Evolutionary conservation across 2,113 vertebrate genomes (phyloP), one percentile per base, ranked within the genome.

Genomic region (Cheilinus undulatus): DNA sequence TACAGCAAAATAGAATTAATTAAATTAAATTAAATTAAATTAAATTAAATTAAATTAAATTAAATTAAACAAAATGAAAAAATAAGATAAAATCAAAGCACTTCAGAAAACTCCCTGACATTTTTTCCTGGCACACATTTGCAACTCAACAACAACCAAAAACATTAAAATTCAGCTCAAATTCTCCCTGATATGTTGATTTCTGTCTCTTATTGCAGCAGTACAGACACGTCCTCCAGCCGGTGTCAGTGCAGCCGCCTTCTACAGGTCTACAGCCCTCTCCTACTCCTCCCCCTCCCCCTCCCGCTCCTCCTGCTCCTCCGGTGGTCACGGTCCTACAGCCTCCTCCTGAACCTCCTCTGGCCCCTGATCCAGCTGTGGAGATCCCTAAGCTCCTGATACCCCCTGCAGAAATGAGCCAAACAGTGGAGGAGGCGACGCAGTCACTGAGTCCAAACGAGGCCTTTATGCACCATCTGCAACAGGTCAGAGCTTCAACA

Each of bases 391-490:
- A 92, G 78, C 87, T 86, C 15, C 13, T 91, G 76, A 61, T 91
- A 54, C 83, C 87, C 34, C 86, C 87, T 9, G 65, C 80, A 32
- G 88, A 90, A 26, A 53, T 87, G 61, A 86, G 54, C 63, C 88
- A 79, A 28, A 84, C 40, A 13, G 81, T 79, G 74, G 90, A 92
- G 28, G 86, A 87, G 82, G 84, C 71, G 63, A 58, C 79, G 54
- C 69, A 83, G 38, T 73, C 82, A 20, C 27, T 80, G 80, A 59
- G 74, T 67, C 88, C 82, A 49, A 92, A 88, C 83, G 89, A 93
- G 70, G 84, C 74, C 82, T 92, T 92, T 58, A 86, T 92, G 69
- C 91, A 92, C 56, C 88, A 88, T 59, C 69, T 92, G 52, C 89
- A 92, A 70, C 90, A 93, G 92, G 93, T 93, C n/a, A 76, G 86